A percentile compares a stretch with the other conserved stretches of the same genome.
Evolutionary conservation across 2,113 vertebrate species (phyloP).

Genomic region (Chrysemys picta): DNA sequence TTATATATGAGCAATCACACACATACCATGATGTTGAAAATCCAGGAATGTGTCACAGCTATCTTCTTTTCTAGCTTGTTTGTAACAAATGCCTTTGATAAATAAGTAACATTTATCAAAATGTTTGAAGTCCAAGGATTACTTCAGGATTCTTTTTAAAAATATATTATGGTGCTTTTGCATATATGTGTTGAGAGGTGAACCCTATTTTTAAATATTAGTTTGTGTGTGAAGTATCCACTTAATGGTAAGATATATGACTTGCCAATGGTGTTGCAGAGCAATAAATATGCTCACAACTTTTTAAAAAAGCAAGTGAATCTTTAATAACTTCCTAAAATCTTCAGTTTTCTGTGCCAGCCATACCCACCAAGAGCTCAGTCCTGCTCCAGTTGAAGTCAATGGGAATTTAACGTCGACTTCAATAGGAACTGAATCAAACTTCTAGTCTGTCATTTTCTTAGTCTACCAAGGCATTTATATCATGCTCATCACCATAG

Average conservation of each 20-base stretch:
- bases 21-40: neutral
- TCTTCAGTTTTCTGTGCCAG: neutral
- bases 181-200: neutral
- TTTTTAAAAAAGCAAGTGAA: neutral
- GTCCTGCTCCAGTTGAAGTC: neutral
- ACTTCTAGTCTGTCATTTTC: neutral
- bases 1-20: neutral
- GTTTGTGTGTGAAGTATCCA: neutral
- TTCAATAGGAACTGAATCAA: neutral
- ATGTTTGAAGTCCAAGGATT: neutral
- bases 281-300: neutral
- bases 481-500: conserved; percentile 15
- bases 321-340: neutral
- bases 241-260: neutral
- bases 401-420: neutral
- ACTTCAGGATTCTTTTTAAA: neutral
- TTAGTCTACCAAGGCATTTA: neutral
- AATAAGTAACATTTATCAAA: neutral
- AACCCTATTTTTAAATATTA: neutral
- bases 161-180: neutral
- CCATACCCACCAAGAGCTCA: neutral
- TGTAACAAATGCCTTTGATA: neutral
- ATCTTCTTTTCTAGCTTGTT: conserved; percentile 3
- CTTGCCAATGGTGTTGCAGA: neutral
- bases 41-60: neutral